Evolutionary conservation across 2,888 invertebrate species (phyloP).

Genomic region (Eupithecia insigniata): DNA sequence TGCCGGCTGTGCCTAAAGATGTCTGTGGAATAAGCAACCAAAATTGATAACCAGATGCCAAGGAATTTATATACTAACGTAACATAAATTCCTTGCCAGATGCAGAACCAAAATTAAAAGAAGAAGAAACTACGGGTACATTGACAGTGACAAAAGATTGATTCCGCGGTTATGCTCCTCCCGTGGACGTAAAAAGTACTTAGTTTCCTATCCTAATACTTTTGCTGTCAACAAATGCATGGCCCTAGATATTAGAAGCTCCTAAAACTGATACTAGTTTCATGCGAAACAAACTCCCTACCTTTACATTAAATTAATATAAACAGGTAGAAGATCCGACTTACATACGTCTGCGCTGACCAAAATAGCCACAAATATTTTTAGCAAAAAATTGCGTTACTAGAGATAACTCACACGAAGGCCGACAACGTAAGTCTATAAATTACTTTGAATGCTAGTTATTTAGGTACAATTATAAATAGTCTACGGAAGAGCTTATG

Average conservation of each 20-base stretch:
- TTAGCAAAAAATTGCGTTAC: slow-evolving; percentile 52
- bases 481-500: slow-evolving; percentile 28
- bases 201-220: too few species aligned
- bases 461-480: slow-evolving; percentile 8
- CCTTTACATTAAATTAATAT: slow-evolving; percentile 6
- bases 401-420: slow-evolving; percentile 56
- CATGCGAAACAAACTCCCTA: not conserved
- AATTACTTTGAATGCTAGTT: slow-evolving; percentile 49
- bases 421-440: slow-evolving; percentile 53
- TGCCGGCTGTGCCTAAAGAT: too few species aligned
- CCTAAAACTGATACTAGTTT: not conserved
- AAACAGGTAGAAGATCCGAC: slow-evolving; percentile 37
- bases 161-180: not conserved
- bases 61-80: too few species aligned
- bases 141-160: too few species aligned
- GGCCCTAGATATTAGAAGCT: not conserved
- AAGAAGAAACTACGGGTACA: too few species aligned
- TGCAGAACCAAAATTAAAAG: too few species aligned
- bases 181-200: not conserved
- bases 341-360: slow-evolving; percentile 44
- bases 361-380: slow-evolving; percentile 55
- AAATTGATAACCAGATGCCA: too few species aligned
- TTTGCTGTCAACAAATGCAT: not conserved
- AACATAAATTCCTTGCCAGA: too few species aligned
- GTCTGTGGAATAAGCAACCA: too few species aligned